Percentiles rank a stretch among this genome's conserved stretches.
phyloP scores from a whole-genome alignment of 2,888 invertebrate species.

The Cantharis lateralis region DNA sequence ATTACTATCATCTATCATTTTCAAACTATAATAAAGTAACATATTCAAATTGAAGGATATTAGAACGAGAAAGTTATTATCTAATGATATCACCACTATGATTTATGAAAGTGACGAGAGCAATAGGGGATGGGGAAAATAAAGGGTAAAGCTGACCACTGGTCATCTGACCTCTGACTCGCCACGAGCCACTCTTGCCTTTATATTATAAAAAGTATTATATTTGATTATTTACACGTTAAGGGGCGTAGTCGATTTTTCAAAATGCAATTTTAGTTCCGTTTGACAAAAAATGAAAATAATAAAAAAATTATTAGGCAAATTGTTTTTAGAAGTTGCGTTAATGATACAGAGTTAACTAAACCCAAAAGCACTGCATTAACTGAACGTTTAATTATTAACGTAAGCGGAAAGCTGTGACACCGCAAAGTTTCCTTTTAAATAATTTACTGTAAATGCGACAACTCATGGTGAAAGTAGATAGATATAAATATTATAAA shows the following conservation, averaged over 20 bases:
- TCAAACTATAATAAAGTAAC: slow-evolving; percentile 28
- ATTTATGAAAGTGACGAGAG: slow-evolving; percentile 40
- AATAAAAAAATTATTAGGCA: slow-evolving; percentile 12
- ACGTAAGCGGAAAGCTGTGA: slow-evolving; percentile 39
- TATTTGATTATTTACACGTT: slow-evolving; percentile 40
- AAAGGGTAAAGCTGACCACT: slow-evolving; percentile 41
- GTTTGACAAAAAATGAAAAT: background rate
- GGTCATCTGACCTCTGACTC: slow-evolving; percentile 50
- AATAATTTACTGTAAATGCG: slow-evolving; percentile 35
- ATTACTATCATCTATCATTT: slow-evolving; percentile 24
- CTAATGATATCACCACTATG: slow-evolving; percentile 31
- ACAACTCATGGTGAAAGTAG: slow-evolving; percentile 16
- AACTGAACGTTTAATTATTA: slow-evolving; percentile 38
- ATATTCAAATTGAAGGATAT: slow-evolving; percentile 22
- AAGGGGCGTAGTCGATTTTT: background rate
- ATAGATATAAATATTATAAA: slow-evolving; percentile 21
- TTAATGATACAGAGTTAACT: slow-evolving; percentile 23
- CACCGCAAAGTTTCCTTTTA: slow-evolving; percentile 37
- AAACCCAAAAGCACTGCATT: slow-evolving; percentile 29
- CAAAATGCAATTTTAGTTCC: background rate
- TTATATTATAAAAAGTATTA: slow-evolving; percentile 44
- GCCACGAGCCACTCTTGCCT: slow-evolving; percentile 47
- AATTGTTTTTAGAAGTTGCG: slow-evolving; percentile 19
- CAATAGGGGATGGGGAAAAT: slow-evolving; percentile 31
- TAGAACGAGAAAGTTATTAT: slow-evolving; percentile 22